A percentile compares a stretch with the other conserved stretches of the same genome.
Evolutionary conservation across 2,797 vertebrate genomes (phyloP).

Genomic region (Crax fasciolata): DNA sequence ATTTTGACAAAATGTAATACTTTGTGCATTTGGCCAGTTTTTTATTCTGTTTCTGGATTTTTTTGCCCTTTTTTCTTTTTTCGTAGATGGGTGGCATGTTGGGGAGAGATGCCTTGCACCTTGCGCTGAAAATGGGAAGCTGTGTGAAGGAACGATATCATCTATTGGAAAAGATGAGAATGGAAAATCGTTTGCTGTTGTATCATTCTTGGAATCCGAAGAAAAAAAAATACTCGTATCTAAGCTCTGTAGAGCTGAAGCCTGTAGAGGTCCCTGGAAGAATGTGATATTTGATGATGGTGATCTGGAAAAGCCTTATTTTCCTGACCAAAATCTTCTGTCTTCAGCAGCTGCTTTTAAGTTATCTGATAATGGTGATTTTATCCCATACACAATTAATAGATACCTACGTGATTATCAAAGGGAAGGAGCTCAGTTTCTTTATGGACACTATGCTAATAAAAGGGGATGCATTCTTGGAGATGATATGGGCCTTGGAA

Average conservation of each 20-base stretch:
- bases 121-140: constrained; percentile 76
- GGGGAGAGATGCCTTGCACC: constrained; percentile 86
- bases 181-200: constrained; percentile 76
- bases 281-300: constrained; percentile 80
- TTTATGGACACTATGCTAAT: constrained; percentile 87
- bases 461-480: constrained; percentile 94
- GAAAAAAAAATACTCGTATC: constrained; percentile 81
- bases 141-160: constrained; percentile 83
- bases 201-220: constrained; percentile 81
- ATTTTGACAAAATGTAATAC: background rate
- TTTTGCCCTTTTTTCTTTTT: background rate
- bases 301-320: constrained; percentile 91
- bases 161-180: constrained; percentile 79
- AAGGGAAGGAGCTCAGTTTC: constrained; percentile 91
- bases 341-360: constrained; percentile 81
- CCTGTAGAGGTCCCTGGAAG: constrained; percentile 68
- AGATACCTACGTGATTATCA: constrained; percentile 96
- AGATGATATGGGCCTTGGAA: constrained; percentile 98
- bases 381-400: constrained; percentile 94
- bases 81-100: constrained; percentile 74
- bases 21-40: background rate
- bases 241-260: constrained; percentile 78
- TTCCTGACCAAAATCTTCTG: constrained; percentile 82
- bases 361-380: constrained; percentile 83
- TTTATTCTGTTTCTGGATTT: background rate